These are phyloP conservation scores for Xenops minutus DNA, from an alignment of 2,797 vertebrate species.

Conservation along the genomic window DNA sequence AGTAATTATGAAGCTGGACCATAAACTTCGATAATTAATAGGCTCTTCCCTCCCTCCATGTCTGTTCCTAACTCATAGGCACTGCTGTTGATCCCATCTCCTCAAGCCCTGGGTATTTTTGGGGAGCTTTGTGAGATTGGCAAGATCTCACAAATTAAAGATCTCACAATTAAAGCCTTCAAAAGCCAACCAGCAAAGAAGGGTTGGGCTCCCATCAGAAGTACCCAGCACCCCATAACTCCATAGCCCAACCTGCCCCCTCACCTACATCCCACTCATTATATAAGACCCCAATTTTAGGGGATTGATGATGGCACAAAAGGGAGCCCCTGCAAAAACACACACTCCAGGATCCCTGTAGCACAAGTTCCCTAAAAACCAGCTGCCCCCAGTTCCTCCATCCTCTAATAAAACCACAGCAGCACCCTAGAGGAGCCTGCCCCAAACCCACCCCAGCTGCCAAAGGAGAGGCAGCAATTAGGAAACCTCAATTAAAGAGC, in stretches of 20 bases:
- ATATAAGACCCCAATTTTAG: fast-evolving
- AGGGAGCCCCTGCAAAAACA: fast-evolving
- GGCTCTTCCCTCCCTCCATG: background rate
- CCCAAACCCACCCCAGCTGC: background rate
- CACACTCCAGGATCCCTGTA: fast-evolving
- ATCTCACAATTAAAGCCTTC: background rate
- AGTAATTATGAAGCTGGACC: background rate
- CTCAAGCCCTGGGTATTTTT: background rate
- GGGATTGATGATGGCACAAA: fast-evolving
- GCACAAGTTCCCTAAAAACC: background rate
- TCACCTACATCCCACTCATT: background rate
- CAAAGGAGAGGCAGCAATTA: background rate
- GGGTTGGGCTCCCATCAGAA: background rate
- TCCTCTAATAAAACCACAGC: background rate
- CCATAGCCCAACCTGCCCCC: background rate
- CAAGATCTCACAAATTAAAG: too few species aligned
- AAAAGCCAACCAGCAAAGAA: background rate
- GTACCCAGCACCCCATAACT: background rate
- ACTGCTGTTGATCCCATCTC: background rate
- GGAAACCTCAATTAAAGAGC: background rate
- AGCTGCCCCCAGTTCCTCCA: background rate
- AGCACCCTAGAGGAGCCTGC: background rate
- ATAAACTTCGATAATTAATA: background rate
- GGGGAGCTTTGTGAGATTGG: too few species aligned
- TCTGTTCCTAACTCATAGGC: background rate